phyloP scores from a whole-genome alignment of 2,113 vertebrate species.

The Labrus mixtus region DNA sequence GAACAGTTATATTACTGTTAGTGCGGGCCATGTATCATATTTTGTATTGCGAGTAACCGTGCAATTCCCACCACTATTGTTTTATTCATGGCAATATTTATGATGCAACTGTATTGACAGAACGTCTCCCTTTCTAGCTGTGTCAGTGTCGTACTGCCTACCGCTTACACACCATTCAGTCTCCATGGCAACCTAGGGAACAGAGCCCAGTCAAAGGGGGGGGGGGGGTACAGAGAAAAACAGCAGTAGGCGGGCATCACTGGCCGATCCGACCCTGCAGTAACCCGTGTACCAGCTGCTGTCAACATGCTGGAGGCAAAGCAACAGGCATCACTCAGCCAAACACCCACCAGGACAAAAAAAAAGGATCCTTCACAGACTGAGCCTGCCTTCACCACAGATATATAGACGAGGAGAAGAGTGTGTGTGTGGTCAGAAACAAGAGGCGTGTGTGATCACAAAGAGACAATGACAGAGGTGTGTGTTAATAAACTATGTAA shows the following conservation, averaged over 20 bases:
- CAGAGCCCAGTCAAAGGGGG: neutral
- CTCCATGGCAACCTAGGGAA: constrained; percentile 36
- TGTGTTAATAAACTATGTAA: too few relatives aligned
- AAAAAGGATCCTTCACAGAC: constrained; percentile 2
- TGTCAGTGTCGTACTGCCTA: neutral
- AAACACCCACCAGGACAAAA: constrained; percentile 11
- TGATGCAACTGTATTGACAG: neutral
- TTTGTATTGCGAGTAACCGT: too few relatives aligned
- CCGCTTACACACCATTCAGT: constrained; percentile 17
- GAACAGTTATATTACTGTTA: too few relatives aligned
- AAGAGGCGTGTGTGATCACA: too few relatives aligned
- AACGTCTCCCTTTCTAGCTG: neutral
- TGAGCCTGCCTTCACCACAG: neutral
- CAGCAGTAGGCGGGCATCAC: constrained; percentile 20
- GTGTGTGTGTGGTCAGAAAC: neutral
- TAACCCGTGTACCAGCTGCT: constrained; percentile 47
- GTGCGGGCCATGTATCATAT: too few relatives aligned
- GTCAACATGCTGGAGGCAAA: constrained; percentile 12
- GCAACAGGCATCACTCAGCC: constrained; percentile 9
- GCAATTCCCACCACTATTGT: too few relatives aligned
- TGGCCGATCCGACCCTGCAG: constrained; percentile 22
- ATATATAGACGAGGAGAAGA: neutral
- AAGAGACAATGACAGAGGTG: too few relatives aligned
- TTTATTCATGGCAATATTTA: too few relatives aligned
- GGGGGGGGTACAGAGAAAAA: neutral